Conservation (phyloP, 2,888 invertebrate genomes). For the Cheilosia urbana region DNA sequence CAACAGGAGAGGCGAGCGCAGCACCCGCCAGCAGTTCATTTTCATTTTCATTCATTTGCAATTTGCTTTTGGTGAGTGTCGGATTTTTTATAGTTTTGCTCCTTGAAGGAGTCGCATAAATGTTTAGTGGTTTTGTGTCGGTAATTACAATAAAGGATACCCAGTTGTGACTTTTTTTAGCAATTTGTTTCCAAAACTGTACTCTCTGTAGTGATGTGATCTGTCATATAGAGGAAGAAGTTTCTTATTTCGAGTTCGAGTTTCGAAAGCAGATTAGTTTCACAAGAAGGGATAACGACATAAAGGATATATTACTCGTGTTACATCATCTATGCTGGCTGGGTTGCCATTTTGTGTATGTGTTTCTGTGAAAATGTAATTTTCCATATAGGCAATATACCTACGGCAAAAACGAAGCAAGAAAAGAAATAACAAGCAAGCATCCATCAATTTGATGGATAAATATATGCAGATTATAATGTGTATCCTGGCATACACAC, state of each 20-base stretch:
- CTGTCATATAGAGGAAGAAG: neutral
- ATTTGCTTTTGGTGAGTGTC: constrained; percentile 73
- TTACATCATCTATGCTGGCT: constrained; percentile 20
- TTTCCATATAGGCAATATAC: constrained; percentile 68
- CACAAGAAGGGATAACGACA: constrained; percentile 37
- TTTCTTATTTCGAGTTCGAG: neutral
- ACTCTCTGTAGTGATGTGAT: neutral
- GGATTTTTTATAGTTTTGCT: constrained; percentile 53
- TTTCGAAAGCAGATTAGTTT: constrained; percentile 27
- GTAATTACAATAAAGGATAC: too few species aligned
- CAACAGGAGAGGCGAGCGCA: constrained; percentile 53
- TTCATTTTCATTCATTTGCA: constrained; percentile 74
- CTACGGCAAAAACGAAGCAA: neutral
- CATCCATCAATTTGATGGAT: constrained; percentile 84
- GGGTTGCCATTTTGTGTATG: constrained; percentile 67
- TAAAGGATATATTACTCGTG: constrained; percentile 60
- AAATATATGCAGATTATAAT: constrained; percentile 84
- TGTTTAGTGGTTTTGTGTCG: neutral
- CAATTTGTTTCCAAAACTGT: too few species aligned
- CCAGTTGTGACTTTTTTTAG: too few species aligned
- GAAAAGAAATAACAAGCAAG: constrained; percentile 77
- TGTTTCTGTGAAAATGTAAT: constrained; percentile 67
- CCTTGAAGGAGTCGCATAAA: constrained; percentile 3
- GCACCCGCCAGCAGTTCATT: constrained; percentile 56
- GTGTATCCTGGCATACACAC: constrained; percentile 65